Percentiles rank a stretch among this genome's conserved stretches.
These are phyloP conservation scores for Sinotaia quadrata DNA, from an alignment of 2,888 invertebrate species.

Conservation along the genomic window DNA sequence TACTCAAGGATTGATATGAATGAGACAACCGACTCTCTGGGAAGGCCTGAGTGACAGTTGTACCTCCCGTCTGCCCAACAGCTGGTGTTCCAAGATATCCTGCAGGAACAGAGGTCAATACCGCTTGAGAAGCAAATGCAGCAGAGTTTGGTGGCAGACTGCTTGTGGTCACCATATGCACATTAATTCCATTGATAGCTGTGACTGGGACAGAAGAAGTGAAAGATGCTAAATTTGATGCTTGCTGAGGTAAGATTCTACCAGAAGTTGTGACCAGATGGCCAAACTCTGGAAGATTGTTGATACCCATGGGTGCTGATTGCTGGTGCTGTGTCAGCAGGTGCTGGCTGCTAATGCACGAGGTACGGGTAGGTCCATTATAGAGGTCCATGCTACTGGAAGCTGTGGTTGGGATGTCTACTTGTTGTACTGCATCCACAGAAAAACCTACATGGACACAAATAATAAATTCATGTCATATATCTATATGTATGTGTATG, in stretches of 20 bases:
- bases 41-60: slow-evolving; percentile 17
- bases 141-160: slow-evolving; percentile 3
- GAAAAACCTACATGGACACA: slow-evolving; percentile 5
- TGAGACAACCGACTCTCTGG: slow-evolving; percentile 21
- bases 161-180: slow-evolving; percentile 18
- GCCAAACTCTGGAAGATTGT: slow-evolving; percentile 2
- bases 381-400: slow-evolving; percentile 4
- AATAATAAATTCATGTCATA: too few species aligned
- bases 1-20: slow-evolving; percentile 19
- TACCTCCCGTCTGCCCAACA: slow-evolving; percentile 12
- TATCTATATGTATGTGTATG: too few species aligned
- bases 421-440: slow-evolving; percentile 15
- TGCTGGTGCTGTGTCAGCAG: slow-evolving; percentile 7
- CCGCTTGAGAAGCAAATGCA: slow-evolving; percentile 14
- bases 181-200: slow-evolving; percentile 19
- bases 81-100: slow-evolving; percentile 19
- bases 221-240: slow-evolving; percentile 14
- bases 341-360: slow-evolving; percentile 1
- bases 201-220: slow-evolving; percentile 9
- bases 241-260: not conserved
- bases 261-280: slow-evolving; percentile 5
- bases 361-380: not conserved
- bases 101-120: slow-evolving; percentile 20
- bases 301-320: not conserved
- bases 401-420: not conserved